Base-by-base conservation (phyloP, 2,797 vertebrate species). In the Falco peregrinus region DNA sequence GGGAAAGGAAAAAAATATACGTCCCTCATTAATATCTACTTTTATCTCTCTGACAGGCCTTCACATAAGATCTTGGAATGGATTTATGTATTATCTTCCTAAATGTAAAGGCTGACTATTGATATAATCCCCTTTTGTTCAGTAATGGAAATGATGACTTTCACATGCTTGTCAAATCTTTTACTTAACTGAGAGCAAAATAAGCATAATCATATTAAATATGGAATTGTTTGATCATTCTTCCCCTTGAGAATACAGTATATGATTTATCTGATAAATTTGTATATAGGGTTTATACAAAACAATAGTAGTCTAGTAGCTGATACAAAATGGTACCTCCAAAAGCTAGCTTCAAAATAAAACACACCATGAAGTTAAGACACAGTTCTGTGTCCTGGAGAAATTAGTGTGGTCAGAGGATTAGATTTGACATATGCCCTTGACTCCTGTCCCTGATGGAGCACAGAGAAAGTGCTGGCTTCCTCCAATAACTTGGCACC, bases 1-100 rank as follows among this genome's bases (percentile, higher is more conserved):
- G 15, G 22, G 8, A 16, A 80, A 87, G 69, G 13, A 56, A 93
- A 83, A 87, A 94, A 90, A 94, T 89, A 37, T 10, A 60, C 20
- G 20, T 74, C 37, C 10, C 8, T 93, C 59, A 51, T 94, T 90
- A 89, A 9, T 64, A 80, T 61, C 22, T 89, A 31, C 86, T 95
- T 92, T 95, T 74, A 88, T 92, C 71, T 95, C 50, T 87, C 60
- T 90, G 78, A 74, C 75, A 95, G 20, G 29, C 48, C 70, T 85
- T 63, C 37, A 57, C 6, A 22, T 70, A 71, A 87, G n/a, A 39
- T 69, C 85, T 79, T 87, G n/a, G 56, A 81, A 87, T 65, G 9
- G 37, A 77, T 94, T 95, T 89, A 74, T 64, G 51, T 64, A 47
- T 59, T 61, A 82, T 39, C 24, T 75, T 83, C 64, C 57, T 75